phyloP scores from a whole-genome alignment of 2,797 vertebrate genomes.

The Halcyon chelicuti region DNA sequence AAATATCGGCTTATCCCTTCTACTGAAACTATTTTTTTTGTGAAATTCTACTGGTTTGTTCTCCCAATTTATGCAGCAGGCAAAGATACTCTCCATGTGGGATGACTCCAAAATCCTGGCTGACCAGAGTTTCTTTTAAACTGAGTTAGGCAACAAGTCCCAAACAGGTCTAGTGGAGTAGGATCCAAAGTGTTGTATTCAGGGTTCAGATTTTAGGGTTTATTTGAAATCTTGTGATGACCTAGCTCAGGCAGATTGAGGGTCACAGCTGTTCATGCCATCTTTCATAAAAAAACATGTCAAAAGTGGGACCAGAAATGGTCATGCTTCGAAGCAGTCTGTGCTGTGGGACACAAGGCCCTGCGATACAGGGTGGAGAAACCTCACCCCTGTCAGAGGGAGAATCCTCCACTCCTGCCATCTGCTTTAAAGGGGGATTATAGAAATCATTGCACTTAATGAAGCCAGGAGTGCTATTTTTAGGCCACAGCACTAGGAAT shows the following conservation, averaged over 20 bases:
- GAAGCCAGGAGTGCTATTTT: slow-evolving; percentile 43
- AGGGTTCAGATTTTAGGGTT: background rate
- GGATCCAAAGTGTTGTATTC: background rate
- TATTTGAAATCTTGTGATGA: background rate
- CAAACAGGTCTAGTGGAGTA: background rate
- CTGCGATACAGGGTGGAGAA: background rate
- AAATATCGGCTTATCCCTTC: background rate
- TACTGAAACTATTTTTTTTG: background rate
- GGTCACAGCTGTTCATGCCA: background rate
- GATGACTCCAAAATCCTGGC: background rate
- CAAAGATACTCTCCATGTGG: background rate
- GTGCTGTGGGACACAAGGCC: rapidly evolving
- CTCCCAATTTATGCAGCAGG: background rate
- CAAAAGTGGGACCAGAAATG: background rate
- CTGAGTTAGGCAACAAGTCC: rapidly evolving
- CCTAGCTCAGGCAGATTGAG: background rate
- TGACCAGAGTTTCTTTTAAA: background rate
- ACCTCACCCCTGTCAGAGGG: background rate
- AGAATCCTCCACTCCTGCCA: background rate
- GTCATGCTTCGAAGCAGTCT: background rate
- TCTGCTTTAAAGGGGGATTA: background rate
- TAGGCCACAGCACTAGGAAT: background rate
- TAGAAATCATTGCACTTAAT: background rate
- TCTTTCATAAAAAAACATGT: background rate
- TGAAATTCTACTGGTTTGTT: background rate